phyloP scores from a whole-genome alignment of 2,888 invertebrate genomes.

The Ectemnius lituratus region DNA sequence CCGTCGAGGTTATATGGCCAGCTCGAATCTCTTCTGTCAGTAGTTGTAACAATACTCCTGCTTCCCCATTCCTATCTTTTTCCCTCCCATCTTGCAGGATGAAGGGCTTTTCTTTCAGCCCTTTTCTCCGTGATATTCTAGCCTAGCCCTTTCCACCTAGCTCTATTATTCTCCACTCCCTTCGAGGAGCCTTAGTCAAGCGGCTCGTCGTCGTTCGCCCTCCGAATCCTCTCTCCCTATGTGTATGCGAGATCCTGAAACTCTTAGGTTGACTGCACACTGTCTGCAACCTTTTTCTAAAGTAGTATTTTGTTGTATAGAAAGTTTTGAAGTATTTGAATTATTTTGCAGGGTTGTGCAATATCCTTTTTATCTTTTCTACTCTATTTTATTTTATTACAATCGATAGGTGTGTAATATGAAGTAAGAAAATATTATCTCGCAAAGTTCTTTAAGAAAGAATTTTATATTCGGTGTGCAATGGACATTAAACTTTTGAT shows the following conservation, averaged over 20 bases:
- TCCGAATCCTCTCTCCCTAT: not conserved
- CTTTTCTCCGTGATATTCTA: not conserved
- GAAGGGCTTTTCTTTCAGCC: slow-evolving; percentile 8
- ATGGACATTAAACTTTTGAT: too few species aligned
- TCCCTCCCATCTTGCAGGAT: not conserved
- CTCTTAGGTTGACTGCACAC: too few species aligned
- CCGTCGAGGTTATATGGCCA: slow-evolving; percentile 14
- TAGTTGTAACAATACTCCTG: slow-evolving; percentile 20
- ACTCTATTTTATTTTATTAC: too few species aligned
- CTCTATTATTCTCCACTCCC: slow-evolving; percentile 28
- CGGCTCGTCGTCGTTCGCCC: slow-evolving; percentile 18
- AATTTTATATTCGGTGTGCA: too few species aligned
- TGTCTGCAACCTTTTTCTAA: too few species aligned
- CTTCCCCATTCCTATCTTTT: not conserved
- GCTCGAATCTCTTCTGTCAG: slow-evolving; percentile 22
- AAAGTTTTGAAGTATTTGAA: too few species aligned
- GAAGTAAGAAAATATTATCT: too few species aligned
- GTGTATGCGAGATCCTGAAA: not conserved
- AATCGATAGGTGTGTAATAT: too few species aligned
- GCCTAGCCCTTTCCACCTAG: not conserved
- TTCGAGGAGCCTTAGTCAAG: slow-evolving; percentile 22
- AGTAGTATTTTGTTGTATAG: too few species aligned
- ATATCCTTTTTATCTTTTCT: too few species aligned
- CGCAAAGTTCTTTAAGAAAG: too few species aligned
- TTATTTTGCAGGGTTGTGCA: too few species aligned